Evolutionary conservation across 2,113 vertebrate genomes (phyloP), one percentile per base, ranked within the genome.

Genomic region (Siphamia tubifer): DNA sequence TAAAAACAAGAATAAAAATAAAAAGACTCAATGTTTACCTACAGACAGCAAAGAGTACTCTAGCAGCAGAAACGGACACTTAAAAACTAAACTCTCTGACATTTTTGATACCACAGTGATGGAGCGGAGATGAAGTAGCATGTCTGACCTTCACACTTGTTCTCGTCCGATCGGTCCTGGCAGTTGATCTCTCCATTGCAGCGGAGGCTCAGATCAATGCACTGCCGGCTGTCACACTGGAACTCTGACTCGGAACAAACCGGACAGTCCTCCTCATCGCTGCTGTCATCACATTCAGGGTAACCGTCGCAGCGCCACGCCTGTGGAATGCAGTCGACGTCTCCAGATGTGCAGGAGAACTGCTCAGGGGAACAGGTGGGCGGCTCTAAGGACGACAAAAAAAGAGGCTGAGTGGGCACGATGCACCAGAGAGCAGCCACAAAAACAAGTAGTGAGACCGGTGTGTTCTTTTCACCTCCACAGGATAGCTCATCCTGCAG

Each of bases 331-430:
- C 98, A 99, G 92, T 98, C 97, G 79, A 98, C 96, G 79, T 99
- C 98, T 0, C 98, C 98, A 0, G 96, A 97, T 32, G 90, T 90
- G 74, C 98, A 99, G 42, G 96, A 95, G 88, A 99, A 99, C 87
- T 99, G 96, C 82, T 97, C 96, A 7, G 98, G 96, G 19, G 96
- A 97, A 68, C 98, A 99, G 15, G 97, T 99, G 58, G 98, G 98
- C 0, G 97, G 98, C 62, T 99, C 98, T 99, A 93, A 23, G 47
- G 43, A 3, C 11, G 38, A 4, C 16, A 31, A 13, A 6, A 15
- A 27, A 48, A 4, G 30, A 48, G 1, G 15, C 45, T 48, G 8
- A 5, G 1, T 1, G 0, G 15, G 17, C 4, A 47, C 11, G 4
- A 9, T 30, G 45, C 9, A 17, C 8, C 1, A 7, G 7, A 30